phyloP scores from a whole-genome alignment of 1,140 invertebrate species.

The Drosophila mauritiana region DNA sequence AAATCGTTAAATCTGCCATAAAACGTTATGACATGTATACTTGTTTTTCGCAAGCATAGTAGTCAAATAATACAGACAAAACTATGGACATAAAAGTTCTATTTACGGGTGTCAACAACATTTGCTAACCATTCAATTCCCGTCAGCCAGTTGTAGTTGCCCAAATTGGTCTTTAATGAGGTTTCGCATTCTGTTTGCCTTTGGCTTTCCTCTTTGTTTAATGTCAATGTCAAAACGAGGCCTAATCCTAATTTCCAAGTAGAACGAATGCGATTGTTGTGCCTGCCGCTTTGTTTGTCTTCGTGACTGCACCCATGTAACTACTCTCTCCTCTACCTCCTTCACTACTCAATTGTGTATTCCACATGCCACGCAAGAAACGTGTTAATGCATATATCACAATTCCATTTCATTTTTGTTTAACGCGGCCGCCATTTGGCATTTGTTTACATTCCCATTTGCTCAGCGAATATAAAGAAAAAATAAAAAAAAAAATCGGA shows the following conservation, averaged over 20 bases:
- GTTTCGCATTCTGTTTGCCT: constrained; percentile 5
- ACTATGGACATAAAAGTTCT: constrained; percentile 6
- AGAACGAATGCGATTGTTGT: constrained; percentile 36
- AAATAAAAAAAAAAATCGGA: constrained; percentile 15
- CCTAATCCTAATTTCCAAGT: constrained; percentile 43
- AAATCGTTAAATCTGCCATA: constrained; percentile 11
- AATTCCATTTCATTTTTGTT: constrained; percentile 42
- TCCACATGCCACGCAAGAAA: constrained; percentile 22
- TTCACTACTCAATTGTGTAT: neutral
- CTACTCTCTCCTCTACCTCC: neutral
- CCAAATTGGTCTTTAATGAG: constrained; percentile 38
- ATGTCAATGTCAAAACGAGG: constrained; percentile 36
- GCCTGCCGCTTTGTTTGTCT: constrained; percentile 26
- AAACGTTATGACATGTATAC: constrained; percentile 10
- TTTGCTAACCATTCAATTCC: constrained; percentile 14
- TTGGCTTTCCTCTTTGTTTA: constrained; percentile 6
- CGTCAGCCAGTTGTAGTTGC: constrained; percentile 10
- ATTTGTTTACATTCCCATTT: constrained; percentile 77
- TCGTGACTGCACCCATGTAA: constrained; percentile 16
- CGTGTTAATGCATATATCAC: constrained; percentile 41
- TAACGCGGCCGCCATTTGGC: constrained; percentile 39
- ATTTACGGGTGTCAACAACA: constrained; percentile 27
- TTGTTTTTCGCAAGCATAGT: constrained; percentile 3
- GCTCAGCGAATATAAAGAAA: constrained; percentile 18
- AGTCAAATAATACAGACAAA: neutral